These are phyloP conservation scores for Halisarca cf. caerulea DNA, from an alignment of 37 sponge, comb jelly and placozoan species.

Conservation along the genomic window DNA sequence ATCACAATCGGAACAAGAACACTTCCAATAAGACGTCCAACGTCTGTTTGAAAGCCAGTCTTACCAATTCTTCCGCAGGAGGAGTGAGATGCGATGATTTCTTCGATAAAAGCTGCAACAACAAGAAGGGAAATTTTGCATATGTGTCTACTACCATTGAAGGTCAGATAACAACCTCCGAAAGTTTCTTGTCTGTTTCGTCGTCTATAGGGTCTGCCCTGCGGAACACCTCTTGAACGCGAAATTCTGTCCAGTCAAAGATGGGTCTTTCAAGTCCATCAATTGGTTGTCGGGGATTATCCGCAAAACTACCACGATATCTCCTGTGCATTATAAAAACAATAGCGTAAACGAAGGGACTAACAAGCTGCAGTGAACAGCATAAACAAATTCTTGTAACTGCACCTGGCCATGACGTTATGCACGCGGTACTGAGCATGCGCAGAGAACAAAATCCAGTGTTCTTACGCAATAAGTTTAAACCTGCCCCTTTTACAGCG, in stretches of 20 bases:
- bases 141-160: too few relatives aligned
- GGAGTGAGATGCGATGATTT: conserved; percentile 58
- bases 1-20: too few relatives aligned
- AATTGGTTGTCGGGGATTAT: neutral
- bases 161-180: too few relatives aligned
- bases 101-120: neutral
- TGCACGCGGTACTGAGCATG: conserved; percentile 3
- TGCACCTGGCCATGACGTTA: neutral
- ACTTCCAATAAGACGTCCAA: too few relatives aligned
- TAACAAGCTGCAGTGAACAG: too few relatives aligned
- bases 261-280: conserved; percentile 50
- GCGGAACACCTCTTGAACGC: conserved; percentile 38
- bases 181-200: neutral
- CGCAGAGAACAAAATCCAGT: neutral
- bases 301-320: neutral
- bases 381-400: too few relatives aligned
- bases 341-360: too few relatives aligned
- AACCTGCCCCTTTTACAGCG: too few relatives aligned
- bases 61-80: conserved; percentile 51
- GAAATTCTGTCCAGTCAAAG: conserved; percentile 74
- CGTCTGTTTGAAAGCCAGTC: neutral
- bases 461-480: neutral
- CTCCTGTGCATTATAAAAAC: too few relatives aligned
- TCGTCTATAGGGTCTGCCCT: conserved; percentile 43
- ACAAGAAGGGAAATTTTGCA: too few relatives aligned